Conservation (phyloP, 2,113 vertebrate genomes). For the Raja brachyura region DNA sequence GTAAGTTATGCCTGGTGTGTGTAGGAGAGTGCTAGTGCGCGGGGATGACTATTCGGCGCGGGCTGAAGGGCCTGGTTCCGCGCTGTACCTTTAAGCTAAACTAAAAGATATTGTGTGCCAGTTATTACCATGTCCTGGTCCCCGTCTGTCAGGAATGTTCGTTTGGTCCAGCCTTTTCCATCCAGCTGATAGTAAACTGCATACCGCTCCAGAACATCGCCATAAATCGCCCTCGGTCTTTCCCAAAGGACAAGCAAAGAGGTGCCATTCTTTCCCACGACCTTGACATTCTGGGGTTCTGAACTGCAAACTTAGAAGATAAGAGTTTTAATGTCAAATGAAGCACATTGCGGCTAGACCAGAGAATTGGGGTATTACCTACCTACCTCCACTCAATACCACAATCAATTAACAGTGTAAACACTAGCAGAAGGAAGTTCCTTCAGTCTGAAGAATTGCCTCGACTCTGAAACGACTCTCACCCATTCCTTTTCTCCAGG, state of each 20-base stretch:
- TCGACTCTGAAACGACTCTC: no score
- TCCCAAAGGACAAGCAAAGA: slow-evolving; percentile 91
- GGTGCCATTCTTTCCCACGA: slow-evolving; percentile 75
- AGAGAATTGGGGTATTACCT: background rate
- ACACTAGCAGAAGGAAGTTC: background rate
- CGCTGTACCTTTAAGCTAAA: no score
- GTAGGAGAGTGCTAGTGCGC: no score
- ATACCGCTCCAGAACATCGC: slow-evolving; percentile 82
- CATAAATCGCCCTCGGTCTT: slow-evolving; percentile 84
- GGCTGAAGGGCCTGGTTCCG: no score
- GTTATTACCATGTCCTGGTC: slow-evolving; percentile 93
- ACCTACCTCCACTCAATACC: background rate
- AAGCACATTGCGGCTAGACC: background rate
- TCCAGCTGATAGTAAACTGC: slow-evolving; percentile 73
- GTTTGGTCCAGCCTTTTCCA: slow-evolving; percentile 61
- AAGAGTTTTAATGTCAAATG: background rate
- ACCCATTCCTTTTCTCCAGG: no score
- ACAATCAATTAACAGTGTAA: background rate
- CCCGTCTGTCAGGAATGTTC: slow-evolving; percentile 84
- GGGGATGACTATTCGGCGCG: no score
- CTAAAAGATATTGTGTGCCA: slow-evolving; percentile 42
- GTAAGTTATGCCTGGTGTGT: no score
- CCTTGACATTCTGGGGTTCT: slow-evolving; percentile 85
- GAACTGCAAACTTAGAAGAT: slow-evolving; percentile 80
- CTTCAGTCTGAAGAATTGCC: no score